A percentile compares a stretch with the other conserved stretches of the same genome.
These are phyloP conservation scores for Osmerus eperlanus DNA, from an alignment of 2,113 vertebrate species.

Conservation along the genomic window DNA sequence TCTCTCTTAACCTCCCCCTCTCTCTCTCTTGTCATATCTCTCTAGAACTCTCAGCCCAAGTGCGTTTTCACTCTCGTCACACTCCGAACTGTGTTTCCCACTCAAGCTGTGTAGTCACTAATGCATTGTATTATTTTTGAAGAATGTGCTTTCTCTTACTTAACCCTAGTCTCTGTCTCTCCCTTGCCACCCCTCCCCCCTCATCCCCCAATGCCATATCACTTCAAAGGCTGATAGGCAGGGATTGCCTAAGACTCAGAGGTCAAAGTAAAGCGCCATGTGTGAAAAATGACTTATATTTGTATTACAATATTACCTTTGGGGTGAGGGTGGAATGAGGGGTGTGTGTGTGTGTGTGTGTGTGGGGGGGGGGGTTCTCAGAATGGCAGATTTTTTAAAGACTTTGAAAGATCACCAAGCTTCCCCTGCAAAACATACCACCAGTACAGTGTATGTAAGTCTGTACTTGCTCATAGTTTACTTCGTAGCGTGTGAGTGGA, in stretches of 20 bases:
- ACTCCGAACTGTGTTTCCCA: slow-evolving; percentile 2
- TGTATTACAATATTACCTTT: neutral
- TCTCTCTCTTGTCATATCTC: neutral
- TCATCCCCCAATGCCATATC: neutral
- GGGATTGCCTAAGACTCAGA: neutral
- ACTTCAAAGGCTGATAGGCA: slow-evolving; percentile 2
- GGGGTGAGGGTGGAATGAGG: neutral
- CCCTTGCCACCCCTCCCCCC: neutral
- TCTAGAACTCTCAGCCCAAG: neutral
- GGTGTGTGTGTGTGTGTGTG: neutral
- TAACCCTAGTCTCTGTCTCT: neutral
- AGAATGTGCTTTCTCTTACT: neutral
- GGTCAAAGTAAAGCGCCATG: neutral
- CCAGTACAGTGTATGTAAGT: neutral
- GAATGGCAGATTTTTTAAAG: neutral
- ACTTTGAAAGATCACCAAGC: neutral
- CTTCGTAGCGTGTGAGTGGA: neutral
- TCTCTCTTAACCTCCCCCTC: neutral
- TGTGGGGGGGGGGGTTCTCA: neutral
- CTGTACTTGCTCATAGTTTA: neutral
- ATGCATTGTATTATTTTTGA: slow-evolving; percentile 4
- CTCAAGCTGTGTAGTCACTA: neutral
- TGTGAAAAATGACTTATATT: slow-evolving; percentile 9
- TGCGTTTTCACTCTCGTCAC: neutral
- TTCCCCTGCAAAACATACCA: neutral